A percentile compares a stretch with the other conserved stretches of the same genome.
These are phyloP conservation scores for Bellardia pandia DNA, from an alignment of 2,888 invertebrate genomes.

Conservation along the genomic window DNA sequence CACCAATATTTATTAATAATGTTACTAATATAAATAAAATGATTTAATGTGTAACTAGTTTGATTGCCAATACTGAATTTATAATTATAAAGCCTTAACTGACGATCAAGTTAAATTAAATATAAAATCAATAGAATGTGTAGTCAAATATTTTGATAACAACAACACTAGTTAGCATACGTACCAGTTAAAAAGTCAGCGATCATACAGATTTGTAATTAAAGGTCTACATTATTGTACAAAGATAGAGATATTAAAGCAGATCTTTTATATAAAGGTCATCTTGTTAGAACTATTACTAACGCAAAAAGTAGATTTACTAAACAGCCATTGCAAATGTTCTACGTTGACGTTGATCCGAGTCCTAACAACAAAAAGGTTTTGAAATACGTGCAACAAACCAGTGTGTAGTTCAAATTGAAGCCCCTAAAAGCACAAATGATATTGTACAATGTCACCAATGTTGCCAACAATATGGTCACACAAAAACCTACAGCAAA, in stretches of 20 bases:
- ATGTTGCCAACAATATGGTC: conserved; percentile 65
- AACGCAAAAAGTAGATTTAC: conserved; percentile 42
- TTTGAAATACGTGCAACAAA: conserved; percentile 51
- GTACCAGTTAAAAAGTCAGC: conserved; percentile 34
- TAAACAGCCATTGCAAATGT: conserved; percentile 52
- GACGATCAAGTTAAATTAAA: conserved; percentile 35
- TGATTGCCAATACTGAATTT: conserved; percentile 35
- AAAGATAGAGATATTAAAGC: conserved; percentile 11
- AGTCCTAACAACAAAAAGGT: conserved; percentile 62
- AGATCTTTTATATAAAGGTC: conserved; percentile 29
- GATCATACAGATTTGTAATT: conserved; percentile 18
- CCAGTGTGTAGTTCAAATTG: conserved; percentile 58
- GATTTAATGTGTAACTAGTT: conserved; percentile 39
- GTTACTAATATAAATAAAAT: too few species aligned
- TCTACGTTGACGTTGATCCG: conserved; percentile 26
- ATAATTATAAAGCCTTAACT: conserved; percentile 15
- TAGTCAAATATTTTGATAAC: conserved; percentile 40
- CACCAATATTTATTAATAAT: conserved; percentile 44
- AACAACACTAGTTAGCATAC: conserved; percentile 47
- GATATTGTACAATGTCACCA: conserved; percentile 62
- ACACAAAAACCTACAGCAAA: conserved; percentile 28
- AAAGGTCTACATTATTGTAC: conserved; percentile 46
- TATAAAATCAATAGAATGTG: conserved; percentile 37
- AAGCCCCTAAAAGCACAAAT: conserved; percentile 38
- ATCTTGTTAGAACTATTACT: conserved; percentile 45